Base-by-base conservation (phyloP, 2,797 vertebrate species). In the Manis pentadactyla region DNA sequence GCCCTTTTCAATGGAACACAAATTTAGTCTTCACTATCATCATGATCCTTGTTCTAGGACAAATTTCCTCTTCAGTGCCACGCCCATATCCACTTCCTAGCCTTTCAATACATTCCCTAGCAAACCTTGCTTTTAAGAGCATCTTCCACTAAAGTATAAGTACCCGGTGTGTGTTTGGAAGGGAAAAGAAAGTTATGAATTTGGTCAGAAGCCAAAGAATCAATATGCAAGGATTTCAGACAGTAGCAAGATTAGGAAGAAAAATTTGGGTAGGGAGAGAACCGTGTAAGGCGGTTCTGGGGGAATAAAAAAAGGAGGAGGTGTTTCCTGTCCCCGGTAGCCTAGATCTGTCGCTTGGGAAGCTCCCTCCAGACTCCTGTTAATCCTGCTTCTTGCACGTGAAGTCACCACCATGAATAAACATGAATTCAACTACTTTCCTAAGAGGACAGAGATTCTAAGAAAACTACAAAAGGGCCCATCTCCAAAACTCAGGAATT, bases 401-500 rank as follows among this genome's bases (percentile, higher is more conserved):
- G 31, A 74, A 71, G 46, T 66, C 73, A 85, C 55, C 42, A 83
- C 53, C 59, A 39, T 12, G 49, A 96, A 57, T 55, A 94, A 87
- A 92, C 18, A 57, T 7, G 23, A 92, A 81, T 91, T 75, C 21
- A 78, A 34, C 23, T 5, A 46, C 64, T 66, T 94, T 87, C 37
- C 53, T 84, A 53, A 59, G 12, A 84, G 55, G 42, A 29, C 12
- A 61, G 29, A 15, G 29, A 87, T 90, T 84, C 82, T 82, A 75
- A 86, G 73, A 85, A 95, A 95, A 68, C 74, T 68, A 93, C 11
- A 37, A 51, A 94, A 81, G 63, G 23, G 27, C 12, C 39, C 59
- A 19, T 93, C 94, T 53, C 29, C 29, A 39, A 93, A 97, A 81
- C 34, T 68, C 83, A 51, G 57, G 39, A 82, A 96, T 92, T 78